phyloP scores from a whole-genome alignment of 2,113 vertebrate species.

The Trematocara nigrifrons region DNA sequence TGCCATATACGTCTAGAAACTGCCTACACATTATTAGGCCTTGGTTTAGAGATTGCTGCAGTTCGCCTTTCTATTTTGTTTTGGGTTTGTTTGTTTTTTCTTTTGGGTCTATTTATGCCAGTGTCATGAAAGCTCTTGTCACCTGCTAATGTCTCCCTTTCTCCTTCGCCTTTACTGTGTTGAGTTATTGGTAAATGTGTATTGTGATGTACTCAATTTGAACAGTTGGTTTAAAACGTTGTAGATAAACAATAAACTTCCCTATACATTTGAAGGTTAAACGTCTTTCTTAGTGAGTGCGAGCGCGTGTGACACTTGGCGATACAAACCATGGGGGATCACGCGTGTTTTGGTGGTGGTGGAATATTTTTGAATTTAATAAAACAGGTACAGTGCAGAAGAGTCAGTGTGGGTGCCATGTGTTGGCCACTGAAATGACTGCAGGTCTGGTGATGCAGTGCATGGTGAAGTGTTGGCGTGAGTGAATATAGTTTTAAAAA shows the following conservation, averaged over 20 bases:
- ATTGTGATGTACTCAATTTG: conserved; percentile 64
- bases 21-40: conserved; percentile 74
- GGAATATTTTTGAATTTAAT: neutral
- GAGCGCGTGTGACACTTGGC: conserved; percentile 41
- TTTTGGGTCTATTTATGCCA: conserved; percentile 55
- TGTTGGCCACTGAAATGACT: neutral
- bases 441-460: neutral
- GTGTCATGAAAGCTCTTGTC: conserved; percentile 60
- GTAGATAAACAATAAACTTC: conserved; percentile 66
- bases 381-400: neutral
- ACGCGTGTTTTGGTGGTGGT: neutral
- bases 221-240: conserved; percentile 51
- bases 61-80: conserved; percentile 60
- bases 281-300: conserved; percentile 50
- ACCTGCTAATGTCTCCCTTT: conserved; percentile 36
- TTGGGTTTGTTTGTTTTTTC: conserved; percentile 31
- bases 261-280: conserved; percentile 57
- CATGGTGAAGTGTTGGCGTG: conserved; percentile 46
- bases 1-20: conserved; percentile 75
- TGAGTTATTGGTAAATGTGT: conserved; percentile 61
- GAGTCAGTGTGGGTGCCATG: neutral
- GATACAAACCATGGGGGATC: neutral
- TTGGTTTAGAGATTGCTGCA: conserved; percentile 72
- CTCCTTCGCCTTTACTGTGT: conserved; percentile 12
- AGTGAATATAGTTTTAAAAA: neutral